A percentile compares a stretch with the other conserved stretches of the same genome.
Evolutionary conservation across 53 echinoderm and acorn worm species (phyloP).

Genomic region (Antedon mediterranea): DNA sequence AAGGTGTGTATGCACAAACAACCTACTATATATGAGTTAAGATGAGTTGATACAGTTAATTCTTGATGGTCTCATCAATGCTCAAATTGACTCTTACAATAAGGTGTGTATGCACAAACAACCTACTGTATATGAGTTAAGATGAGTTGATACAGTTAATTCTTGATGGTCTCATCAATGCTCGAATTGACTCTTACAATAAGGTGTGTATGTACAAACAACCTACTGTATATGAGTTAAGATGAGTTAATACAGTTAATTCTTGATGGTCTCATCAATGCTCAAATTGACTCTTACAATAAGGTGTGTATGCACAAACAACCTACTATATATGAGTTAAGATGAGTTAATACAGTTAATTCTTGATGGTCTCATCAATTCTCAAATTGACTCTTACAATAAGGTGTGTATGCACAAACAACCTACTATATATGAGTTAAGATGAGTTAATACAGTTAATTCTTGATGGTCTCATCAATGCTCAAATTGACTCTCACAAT

Average conservation of each 20-base stretch:
- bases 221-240: conserved; percentile 12
- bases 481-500: conserved; percentile 92
- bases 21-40: background rate
- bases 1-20: conserved; percentile 17
- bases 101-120: conserved; percentile 36
- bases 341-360: background rate
- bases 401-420: conserved; percentile 17
- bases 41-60: conserved; percentile 81
- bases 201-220: conserved; percentile 43
- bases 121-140: conserved; percentile 24
- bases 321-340: background rate
- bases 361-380: too few relatives aligned
- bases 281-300: conserved; percentile 93
- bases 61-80: conserved; percentile 86
- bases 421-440: background rate
- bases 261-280: conserved; percentile 87
- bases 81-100: conserved; percentile 92
- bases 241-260: conserved; percentile 83
- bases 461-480: conserved; percentile 86
- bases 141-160: conserved; percentile 97
- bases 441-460: conserved; percentile 81
- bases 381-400: too few relatives aligned
- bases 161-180: conserved; percentile 87
- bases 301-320: conserved; percentile 36
- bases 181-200: conserved; percentile 93